Percentiles rank a stretch among this genome's conserved stretches.
Conservation (phyloP, 2,888 invertebrate genomes). For the Anthophora plumipes region DNA sequence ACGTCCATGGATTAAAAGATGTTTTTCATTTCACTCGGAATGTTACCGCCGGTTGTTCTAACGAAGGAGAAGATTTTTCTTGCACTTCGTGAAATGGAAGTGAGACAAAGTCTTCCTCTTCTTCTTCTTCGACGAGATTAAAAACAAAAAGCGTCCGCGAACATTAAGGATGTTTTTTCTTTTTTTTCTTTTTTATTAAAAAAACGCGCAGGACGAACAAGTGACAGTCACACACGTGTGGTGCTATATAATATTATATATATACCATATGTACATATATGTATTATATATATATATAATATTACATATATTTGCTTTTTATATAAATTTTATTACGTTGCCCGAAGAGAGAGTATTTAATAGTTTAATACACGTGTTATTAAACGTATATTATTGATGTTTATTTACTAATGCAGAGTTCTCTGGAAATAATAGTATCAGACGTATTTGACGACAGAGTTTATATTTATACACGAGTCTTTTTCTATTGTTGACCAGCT, state of each 20-base stretch:
- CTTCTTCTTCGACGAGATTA: slow-evolving; percentile 54
- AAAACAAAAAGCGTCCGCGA: slow-evolving; percentile 42
- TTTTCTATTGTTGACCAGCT: slow-evolving; percentile 41
- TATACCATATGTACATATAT: no score
- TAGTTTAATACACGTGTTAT: slow-evolving; percentile 71
- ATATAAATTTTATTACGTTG: slow-evolving; percentile 74
- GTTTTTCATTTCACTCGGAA: slow-evolving; percentile 64
- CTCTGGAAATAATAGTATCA: slow-evolving; percentile 46
- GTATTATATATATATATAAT: slow-evolving; percentile 57
- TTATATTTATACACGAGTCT: slow-evolving; percentile 48
- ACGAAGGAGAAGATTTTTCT: slow-evolving; percentile 62
- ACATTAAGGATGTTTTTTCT: slow-evolving; percentile 46
- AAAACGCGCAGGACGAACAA: slow-evolving; percentile 53
- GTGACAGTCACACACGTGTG: slow-evolving; percentile 63
- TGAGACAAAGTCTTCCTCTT: slow-evolving; percentile 64
- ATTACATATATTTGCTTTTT: no score
- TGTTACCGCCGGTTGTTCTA: slow-evolving; percentile 64
- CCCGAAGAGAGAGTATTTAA: slow-evolving; percentile 72
- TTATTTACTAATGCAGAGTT: slow-evolving; percentile 60
- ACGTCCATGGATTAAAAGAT: slow-evolving; percentile 61
- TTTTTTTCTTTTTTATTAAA: slow-evolving; percentile 27
- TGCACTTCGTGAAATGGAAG: slow-evolving; percentile 61
- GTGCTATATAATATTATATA: slow-evolving; percentile 67
- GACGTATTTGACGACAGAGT: slow-evolving; percentile 43
- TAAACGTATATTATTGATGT: slow-evolving; percentile 58